Evolutionary conservation across 35 echinoderm and acorn worm genomes (phyloP), one percentile per base, ranked within the genome.

Genomic region (Amphiura filiformis): DNA sequence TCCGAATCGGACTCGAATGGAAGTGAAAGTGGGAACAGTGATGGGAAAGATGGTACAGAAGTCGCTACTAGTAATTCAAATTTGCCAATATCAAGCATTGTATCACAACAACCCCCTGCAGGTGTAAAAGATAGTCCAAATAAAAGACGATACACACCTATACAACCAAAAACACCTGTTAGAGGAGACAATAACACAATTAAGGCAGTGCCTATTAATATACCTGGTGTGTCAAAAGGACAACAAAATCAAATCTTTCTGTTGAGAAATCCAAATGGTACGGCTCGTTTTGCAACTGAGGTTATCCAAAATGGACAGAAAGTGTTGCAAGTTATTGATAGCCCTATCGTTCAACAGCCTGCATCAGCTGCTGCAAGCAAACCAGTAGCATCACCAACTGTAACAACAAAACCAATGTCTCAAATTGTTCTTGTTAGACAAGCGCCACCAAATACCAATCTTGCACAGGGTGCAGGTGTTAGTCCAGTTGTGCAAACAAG

Each of bases 121-220:
- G 37, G 61, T 35, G 52, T 81, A 31, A 97, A 93, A 88, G 95
- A 97, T 65, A 97, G 95, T 47, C 95, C 95, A 81, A 93, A 91
- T 57, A 93, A 87, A 39, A 84, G 88, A 76, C 93, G 93, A 32
- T 89, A 94, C 13, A 93, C 91, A 39, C 95, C 95, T n/a, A 93
- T 97, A 35, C 91, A 93, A 70, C 95, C 95, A 28, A 97, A 97
- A 64, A 97, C 91, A 39, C 87, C 94, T 37, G 64, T 91, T 35
- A 47, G 89, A 49, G n/a, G n/a, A n/a, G 91, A 93, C 40, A 80
- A 35, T 76, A 35, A 70, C 26, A 70, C 61, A 18, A 70, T 70
- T 23, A 70, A 70, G 26, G 61, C 61, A 26, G 61, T 70, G 61
- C 61, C 61, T 13, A 70, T 70, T 30, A 70, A 18, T 70, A 70